A percentile compares a stretch with the other conserved stretches of the same genome.
Conservation (phyloP, 2,797 vertebrate species). For the Tympanoctomys barrerae region DNA sequence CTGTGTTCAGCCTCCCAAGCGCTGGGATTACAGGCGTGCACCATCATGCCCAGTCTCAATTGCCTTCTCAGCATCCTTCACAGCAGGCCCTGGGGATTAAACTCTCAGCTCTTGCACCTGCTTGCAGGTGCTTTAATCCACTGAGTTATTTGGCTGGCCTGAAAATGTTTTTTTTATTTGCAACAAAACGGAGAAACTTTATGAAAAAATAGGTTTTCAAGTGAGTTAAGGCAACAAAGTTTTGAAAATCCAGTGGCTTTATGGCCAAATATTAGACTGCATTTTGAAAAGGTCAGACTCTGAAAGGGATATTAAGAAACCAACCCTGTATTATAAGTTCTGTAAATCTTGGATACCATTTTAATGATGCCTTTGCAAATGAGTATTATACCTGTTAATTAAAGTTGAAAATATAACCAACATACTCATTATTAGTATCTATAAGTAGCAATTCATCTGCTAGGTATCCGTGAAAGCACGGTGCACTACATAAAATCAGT, state of each 20-base stretch:
- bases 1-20: too few species aligned
- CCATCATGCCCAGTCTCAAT: too few species aligned
- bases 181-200: conserved; percentile 42
- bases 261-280: conserved; percentile 80
- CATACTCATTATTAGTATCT: conserved; percentile 82
- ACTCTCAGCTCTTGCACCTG: too few species aligned
- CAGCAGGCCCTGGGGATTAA: too few species aligned
- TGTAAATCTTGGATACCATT: conserved; percentile 79
- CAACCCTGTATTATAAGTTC: conserved; percentile 79
- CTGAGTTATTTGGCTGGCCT: not conserved
- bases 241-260: conserved; percentile 81
- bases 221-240: conserved; percentile 69
- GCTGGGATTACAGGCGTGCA: too few species aligned
- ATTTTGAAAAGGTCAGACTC: conserved; percentile 86
- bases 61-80: too few species aligned
- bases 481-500: conserved; percentile 81
- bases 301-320: conserved; percentile 82
- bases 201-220: conserved; percentile 49
- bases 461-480: conserved; percentile 86
- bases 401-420: conserved; percentile 85
- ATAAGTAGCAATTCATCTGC: conserved; percentile 82
- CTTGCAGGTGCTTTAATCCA: too few species aligned
- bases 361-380: conserved; percentile 85
- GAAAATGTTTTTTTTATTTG: conserved; percentile 36
- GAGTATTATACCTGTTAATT: conserved; percentile 87